A percentile compares a stretch with the other conserved stretches of the same genome.
These are phyloP conservation scores for Unio pictorum DNA, from an alignment of 2,888 invertebrate species.

Conservation along the genomic window DNA sequence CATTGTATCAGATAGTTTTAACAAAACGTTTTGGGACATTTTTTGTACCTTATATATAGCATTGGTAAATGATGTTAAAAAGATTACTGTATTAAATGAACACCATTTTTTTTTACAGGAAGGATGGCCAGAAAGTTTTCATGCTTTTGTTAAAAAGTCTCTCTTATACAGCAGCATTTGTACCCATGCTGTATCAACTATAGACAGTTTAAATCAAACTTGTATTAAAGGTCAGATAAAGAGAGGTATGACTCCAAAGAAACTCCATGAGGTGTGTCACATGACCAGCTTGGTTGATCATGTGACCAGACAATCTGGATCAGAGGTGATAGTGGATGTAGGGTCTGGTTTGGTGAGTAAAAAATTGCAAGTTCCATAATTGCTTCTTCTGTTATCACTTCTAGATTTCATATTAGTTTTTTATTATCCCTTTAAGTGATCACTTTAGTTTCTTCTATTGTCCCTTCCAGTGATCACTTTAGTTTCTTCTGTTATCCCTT, in stretches of 20 bases:
- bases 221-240: conserved; percentile 28
- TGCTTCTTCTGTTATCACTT: no score
- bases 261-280: conserved; percentile 63
- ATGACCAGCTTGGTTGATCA: conserved; percentile 60
- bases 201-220: neutral
- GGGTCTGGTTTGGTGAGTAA: conserved; percentile 65
- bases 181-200: conserved; percentile 2
- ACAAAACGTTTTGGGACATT: no score
- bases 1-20: no score
- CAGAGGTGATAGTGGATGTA: conserved; percentile 59
- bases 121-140: conserved; percentile 41
- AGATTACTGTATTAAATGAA: no score
- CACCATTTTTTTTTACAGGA: conserved; percentile 22
- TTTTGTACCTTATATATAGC: no score
- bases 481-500: no score
- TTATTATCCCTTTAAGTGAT: no score
- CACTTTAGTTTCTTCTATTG: no score
- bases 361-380: no score
- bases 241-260: conserved; percentile 66
- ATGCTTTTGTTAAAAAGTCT: conserved; percentile 23
- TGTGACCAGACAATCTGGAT: conserved; percentile 33
- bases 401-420: no score
- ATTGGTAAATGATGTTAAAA: no score
- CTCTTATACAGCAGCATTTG: neutral
- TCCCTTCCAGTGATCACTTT: no score